These are phyloP conservation scores for Atrina japonica DNA, from an alignment of 2,888 invertebrate genomes.

Conservation along the genomic window DNA sequence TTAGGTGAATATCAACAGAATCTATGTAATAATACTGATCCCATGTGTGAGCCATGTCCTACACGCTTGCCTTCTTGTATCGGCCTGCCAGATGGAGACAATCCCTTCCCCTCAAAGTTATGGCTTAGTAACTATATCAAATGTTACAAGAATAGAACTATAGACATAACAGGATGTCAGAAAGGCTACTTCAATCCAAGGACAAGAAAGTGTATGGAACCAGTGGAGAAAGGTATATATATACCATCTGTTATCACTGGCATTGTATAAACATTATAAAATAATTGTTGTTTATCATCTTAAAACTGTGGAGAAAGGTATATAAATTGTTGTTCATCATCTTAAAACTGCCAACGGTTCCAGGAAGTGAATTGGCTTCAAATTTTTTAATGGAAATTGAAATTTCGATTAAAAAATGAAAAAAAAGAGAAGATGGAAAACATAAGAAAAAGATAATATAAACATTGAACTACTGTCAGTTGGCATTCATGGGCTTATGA, in stretches of 20 bases:
- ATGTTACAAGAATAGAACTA: slow-evolving; percentile 52
- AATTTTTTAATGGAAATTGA: too few species aligned
- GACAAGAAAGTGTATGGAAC: slow-evolving; percentile 27
- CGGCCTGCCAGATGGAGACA: slow-evolving; percentile 49
- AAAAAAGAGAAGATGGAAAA: too few species aligned
- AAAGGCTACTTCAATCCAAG: slow-evolving; percentile 36
- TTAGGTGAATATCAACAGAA: slow-evolving; percentile 59
- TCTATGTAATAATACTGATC: slow-evolving; percentile 46
- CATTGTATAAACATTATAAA: too few species aligned
- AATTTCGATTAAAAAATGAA: too few species aligned
- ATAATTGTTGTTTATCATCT: too few species aligned
- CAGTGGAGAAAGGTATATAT: slow-evolving; percentile 31
- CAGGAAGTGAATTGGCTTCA: too few species aligned
- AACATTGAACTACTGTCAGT: too few species aligned
- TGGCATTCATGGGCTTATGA: too few species aligned
- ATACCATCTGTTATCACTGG: not conserved
- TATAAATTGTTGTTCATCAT: too few species aligned
- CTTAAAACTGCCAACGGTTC: too few species aligned
- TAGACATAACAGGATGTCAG: slow-evolving; percentile 33
- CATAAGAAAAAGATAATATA: too few species aligned
- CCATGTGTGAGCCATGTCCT: slow-evolving; percentile 51
- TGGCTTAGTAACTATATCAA: slow-evolving; percentile 48
- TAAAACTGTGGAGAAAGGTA: too few species aligned
- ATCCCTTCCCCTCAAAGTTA: slow-evolving; percentile 40
- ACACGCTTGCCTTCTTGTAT: slow-evolving; percentile 56